A percentile compares a stretch with the other conserved stretches of the same genome.
These are phyloP conservation scores for Campylomormyrus numenius DNA, from an alignment of 2,113 vertebrate species.

Conservation along the genomic window DNA sequence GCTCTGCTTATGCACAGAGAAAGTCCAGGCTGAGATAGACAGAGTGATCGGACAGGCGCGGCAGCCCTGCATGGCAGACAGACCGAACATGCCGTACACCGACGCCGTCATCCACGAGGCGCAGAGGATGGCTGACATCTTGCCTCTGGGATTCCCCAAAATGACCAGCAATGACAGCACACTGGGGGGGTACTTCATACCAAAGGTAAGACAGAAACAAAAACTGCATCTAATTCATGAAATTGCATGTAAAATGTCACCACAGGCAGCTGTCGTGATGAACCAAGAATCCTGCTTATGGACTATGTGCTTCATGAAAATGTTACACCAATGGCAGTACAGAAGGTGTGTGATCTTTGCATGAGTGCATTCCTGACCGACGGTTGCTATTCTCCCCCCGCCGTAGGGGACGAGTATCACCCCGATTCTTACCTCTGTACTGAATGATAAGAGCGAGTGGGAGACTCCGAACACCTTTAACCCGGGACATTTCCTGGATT, in stretches of 20 bases:
- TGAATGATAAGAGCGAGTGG: conserved; percentile 61
- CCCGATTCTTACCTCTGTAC: conserved; percentile 62
- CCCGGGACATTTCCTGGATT: conserved; percentile 25
- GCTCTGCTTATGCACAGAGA: conserved; percentile 33
- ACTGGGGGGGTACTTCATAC: conserved; percentile 60
- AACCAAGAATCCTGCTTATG: neutral
- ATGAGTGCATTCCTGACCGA: neutral
- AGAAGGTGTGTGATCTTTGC: neutral
- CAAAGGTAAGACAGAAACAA: conserved; percentile 54
- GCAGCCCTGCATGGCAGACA: too few relatives aligned
- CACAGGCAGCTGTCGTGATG: too few relatives aligned
- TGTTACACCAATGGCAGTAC: neutral
- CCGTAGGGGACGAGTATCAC: conserved; percentile 54
- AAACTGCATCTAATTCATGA: neutral
- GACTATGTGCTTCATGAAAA: neutral
- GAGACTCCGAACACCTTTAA: conserved; percentile 22
- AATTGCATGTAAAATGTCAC: neutral
- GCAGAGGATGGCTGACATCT: too few relatives aligned
- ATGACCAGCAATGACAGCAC: conserved; percentile 44
- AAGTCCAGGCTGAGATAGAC: conserved; percentile 65
- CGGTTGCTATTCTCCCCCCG: neutral
- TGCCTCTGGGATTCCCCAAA: conserved; percentile 61
- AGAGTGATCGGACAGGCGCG: neutral
- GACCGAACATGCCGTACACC: too few relatives aligned
- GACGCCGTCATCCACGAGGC: too few relatives aligned